Evolutionary conservation across 64 coral and sea anemone genomes (phyloP), one percentile per base, ranked within the genome.

Genomic region (Pachyseris speciosa): DNA sequence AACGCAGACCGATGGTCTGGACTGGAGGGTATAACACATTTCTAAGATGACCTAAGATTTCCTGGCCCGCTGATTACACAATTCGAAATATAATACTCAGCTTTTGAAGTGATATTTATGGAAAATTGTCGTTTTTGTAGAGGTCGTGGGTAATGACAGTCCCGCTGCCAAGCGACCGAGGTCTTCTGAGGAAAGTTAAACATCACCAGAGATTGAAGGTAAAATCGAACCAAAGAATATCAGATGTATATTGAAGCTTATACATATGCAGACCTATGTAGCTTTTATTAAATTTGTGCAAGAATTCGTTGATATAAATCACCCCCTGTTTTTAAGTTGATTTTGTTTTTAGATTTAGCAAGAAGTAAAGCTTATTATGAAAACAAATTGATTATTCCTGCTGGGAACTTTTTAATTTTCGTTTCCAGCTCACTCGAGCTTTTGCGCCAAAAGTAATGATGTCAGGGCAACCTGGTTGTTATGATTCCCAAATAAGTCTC

Each of bases 81-180:
- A 90, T 90, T 90, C 74, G 38, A 90, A 90, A 90, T 80, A 80
- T 29, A 90, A 90, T 90, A 90, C 74, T 90, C 74, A 90, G 88
- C 88, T 90, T 90, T 90, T 90, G 88, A 90, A 80, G 60, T 57
- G 74, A 90, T 80, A 90, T 51, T 90, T 90, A 90, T 90, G 87
- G 87, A 90, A 90, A 90, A 70, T 88, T 61, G 80, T 90, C 80
- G 87, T 90, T 88, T 66, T 90, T 90, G 88, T 90, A 90, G 88
- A 90, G 88, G 74, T 69, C 88, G 60, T 81, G 88, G 80, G 73
- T 80, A 90, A 80, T 90, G 88, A 90, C 59, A 78, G 75, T 67
- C 88, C 85, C 69, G 85, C 85, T 74, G 85, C 85, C 85, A 88
- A 88, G 55, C 85, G 55, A 88, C 85, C 85, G 64, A 88, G 85